Base-by-base conservation (phyloP, 1,140 invertebrate genomes). In the Pollicipes pollicipes region DNA sequence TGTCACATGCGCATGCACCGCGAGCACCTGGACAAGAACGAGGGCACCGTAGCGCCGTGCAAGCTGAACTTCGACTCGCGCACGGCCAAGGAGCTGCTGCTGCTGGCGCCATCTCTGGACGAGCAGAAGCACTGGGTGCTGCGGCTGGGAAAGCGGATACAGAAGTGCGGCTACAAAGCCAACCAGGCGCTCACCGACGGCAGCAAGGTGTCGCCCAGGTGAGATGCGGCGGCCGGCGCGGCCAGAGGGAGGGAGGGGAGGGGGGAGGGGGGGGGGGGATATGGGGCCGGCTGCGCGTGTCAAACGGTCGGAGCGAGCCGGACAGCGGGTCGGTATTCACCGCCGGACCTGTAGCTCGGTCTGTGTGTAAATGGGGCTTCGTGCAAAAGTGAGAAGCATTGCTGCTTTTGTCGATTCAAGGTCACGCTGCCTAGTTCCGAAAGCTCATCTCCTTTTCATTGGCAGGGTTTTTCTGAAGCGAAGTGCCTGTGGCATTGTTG, bases 1-100 rank as follows among this genome's bases (percentile, higher is more conserved):
- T 98, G 95, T 83, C 89, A 91, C 77, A 90, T 94, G 76, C 97
- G 97, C 84, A 89, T 97, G 74, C 95, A 98, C 81, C 90, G 91
- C 81, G 95, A 98, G 78, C 95, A 98, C 85, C 86, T 93, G 77
- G 83, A 86, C 86, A 88, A 75, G 86, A 88, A 77, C 91, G 92
- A 78, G 78, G 86, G 89, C 77, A 83, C 85, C 32, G 86, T 95
- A 77, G 90, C 90, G 69, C 90, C 90, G 35, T 94, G 91, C 81
- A 95, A 95, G 82, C 85, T 97, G 66, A 92, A 95, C 78, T 92
- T 91, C 76, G 94, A 97, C 83, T 90, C 91, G 68, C 91, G 89
- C 74, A 90, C 88, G 75, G 94, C 94, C 73, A 91, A 94, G 78
- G 95, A 97, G 80, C 82, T 97, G 76, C 82, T 97, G 67, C 82